Conservation (phyloP, 1,140 invertebrate species). For the Neodiprion virginianus region DNA sequence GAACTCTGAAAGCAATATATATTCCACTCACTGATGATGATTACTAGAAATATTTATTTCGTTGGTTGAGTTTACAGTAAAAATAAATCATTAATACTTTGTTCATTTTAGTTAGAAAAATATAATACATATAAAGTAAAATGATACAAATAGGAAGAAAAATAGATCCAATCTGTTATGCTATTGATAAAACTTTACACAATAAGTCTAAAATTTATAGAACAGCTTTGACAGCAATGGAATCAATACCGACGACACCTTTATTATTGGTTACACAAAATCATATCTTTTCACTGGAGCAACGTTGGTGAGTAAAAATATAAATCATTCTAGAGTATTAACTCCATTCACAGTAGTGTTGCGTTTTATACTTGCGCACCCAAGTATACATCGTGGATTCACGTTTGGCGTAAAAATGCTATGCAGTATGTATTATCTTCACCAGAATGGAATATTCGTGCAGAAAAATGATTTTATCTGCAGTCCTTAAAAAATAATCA, state of each 20-base stretch:
- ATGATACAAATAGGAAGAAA: neutral
- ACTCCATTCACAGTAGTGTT: too few relatives aligned
- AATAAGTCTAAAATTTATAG: neutral
- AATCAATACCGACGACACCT: neutral
- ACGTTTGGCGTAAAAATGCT: too few relatives aligned
- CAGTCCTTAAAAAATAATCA: neutral
- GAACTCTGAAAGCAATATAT: too few relatives aligned
- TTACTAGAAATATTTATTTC: neutral
- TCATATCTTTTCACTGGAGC: neutral
- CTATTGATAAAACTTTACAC: neutral
- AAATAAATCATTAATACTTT: neutral
- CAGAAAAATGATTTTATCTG: neutral
- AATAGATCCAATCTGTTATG: neutral
- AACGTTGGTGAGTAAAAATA: neutral
- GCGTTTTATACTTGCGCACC: too few relatives aligned
- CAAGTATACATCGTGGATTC: too few relatives aligned
- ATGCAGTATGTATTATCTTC: neutral
- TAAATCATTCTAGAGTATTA: neutral
- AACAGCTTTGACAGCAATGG: neutral
- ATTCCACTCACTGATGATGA: neutral
- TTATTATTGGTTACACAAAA: neutral
- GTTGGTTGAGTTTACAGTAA: neutral
- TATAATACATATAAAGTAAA: constrained; percentile 1
- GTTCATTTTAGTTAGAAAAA: constrained; percentile 3
- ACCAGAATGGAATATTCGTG: neutral